These are phyloP conservation scores for Polyommatus icarus DNA, from an alignment of 2,888 invertebrate species.

Conservation along the genomic window DNA sequence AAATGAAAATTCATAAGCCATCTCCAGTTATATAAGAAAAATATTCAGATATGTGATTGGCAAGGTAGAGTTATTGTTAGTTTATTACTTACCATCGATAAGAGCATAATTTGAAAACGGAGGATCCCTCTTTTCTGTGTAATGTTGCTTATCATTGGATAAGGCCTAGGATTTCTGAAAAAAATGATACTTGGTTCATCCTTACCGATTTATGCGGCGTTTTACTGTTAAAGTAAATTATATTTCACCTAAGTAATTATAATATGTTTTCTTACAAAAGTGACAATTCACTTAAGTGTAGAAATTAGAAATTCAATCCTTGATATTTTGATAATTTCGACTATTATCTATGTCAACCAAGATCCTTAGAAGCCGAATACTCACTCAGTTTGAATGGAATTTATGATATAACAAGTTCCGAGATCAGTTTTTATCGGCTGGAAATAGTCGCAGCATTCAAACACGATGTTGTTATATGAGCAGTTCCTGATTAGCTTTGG, in stretches of 20 bases:
- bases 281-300: too few relatives aligned
- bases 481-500: slow-evolving; percentile 73
- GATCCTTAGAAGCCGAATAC: too few relatives aligned
- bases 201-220: background rate
- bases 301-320: too few relatives aligned
- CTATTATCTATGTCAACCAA: too few relatives aligned
- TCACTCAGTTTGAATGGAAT: slow-evolving; percentile 80
- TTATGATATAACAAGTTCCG: slow-evolving; percentile 82
- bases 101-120: slow-evolving; percentile 68
- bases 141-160: slow-evolving; percentile 77
- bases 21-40: too few relatives aligned
- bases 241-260: too few relatives aligned
- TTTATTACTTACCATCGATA: slow-evolving; percentile 76
- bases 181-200: background rate
- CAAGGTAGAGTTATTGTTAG: too few relatives aligned
- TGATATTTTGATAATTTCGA: too few relatives aligned
- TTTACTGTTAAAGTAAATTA: background rate
- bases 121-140: slow-evolving; percentile 73
- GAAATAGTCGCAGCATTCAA: slow-evolving; percentile 84
- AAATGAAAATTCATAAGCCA: too few relatives aligned
- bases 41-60: too few relatives aligned
- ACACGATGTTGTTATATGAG: slow-evolving; percentile 70
- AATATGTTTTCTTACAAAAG: too few relatives aligned
- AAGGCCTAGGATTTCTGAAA: slow-evolving; percentile 60
- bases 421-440: slow-evolving; percentile 79